Evolutionary conservation across 2,797 vertebrate genomes (phyloP), one percentile per base, ranked within the genome.

Genomic region (Neomorphus geoffroyi): DNA sequence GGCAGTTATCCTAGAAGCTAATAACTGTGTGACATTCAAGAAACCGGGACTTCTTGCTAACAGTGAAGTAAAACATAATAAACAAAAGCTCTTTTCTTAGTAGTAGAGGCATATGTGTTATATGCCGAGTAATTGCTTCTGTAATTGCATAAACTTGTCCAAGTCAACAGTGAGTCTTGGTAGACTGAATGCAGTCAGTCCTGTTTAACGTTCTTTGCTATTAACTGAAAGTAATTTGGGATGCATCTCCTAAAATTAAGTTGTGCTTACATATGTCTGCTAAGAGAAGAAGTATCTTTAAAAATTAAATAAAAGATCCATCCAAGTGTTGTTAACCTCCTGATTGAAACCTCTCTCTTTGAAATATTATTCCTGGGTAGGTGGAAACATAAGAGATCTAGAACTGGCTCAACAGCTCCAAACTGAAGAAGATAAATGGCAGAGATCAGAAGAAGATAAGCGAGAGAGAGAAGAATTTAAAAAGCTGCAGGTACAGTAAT

Each of bases 351-450:
- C 7, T 51, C 27, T 94, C 16, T 41, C 48, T 85, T 78, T 96
- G 70, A 46, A 93, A 86, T 92, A 28, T 94, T 88, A 37, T 71
- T 90, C 13, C 46, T 80, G 93, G 58, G 39, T 91, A 97, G 96
- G 64, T 33, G 97, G 96, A 75, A 86, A 80, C 62, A 79, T 90
- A 23, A 46, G 83, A 95, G 98, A 98, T 84, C 82, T 96, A 30
- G 93, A 97, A 70, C 92, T 99, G 94, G 98, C 98, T 94, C 97
- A 96, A 6, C 97, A 37, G 46, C 98, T 99, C 64, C 99, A 99
- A 56, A 94, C 91, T 61, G 98, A 99, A 93, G 98, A 99, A 97
- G 97, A 98, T 48, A 84, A 88, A 61, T 53, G 78, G 66, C 97
- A 94, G 87, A 98, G 92, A 92, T 96, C 91, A 75, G 96, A 96